Evolutionary conservation across 2,797 vertebrate species (phyloP).

Genomic region (Diplodus puntazzo): DNA sequence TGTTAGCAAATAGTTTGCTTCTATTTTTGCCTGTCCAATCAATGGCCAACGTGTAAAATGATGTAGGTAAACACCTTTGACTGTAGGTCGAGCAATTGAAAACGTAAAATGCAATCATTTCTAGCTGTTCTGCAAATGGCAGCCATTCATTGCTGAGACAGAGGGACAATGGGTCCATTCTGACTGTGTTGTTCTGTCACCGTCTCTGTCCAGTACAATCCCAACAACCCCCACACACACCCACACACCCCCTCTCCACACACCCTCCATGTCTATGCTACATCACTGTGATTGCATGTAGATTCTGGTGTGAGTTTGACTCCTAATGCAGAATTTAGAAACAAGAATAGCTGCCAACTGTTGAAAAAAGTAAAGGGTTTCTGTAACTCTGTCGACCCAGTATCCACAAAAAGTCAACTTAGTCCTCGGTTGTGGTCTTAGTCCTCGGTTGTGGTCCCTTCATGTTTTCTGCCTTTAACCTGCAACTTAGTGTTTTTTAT

Average conservation of each 20-base stretch:
- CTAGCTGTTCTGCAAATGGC: constrained; percentile 37
- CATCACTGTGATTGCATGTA: constrained; percentile 43
- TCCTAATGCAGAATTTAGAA: not conserved
- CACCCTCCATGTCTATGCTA: constrained; percentile 47
- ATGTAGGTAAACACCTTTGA: not conserved
- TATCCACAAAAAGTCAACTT: not conserved
- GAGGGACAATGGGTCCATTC: constrained; percentile 79
- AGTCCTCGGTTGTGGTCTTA: not conserved
- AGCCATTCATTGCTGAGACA: constrained; percentile 51
- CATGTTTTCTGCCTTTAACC: not conserved
- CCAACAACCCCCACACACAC: constrained; percentile 41
- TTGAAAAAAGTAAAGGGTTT: not conserved
- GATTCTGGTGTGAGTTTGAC: constrained; percentile 11
- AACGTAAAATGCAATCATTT: constrained; percentile 3
- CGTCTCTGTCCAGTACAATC: constrained; percentile 73
- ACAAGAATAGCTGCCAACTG: not conserved
- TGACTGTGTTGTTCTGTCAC: constrained; percentile 64
- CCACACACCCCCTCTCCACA: constrained; percentile 33
- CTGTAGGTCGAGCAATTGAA: constrained; percentile 9
- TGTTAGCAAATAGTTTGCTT: not conserved
- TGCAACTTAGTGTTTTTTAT: not conserved
- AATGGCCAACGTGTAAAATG: not conserved
- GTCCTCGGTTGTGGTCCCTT: not conserved
- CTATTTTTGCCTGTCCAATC: not conserved
- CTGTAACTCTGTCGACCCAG: not conserved